phyloP scores from a whole-genome alignment of 2,888 invertebrate genomes.

The Rhaphigaster nebulosa region DNA sequence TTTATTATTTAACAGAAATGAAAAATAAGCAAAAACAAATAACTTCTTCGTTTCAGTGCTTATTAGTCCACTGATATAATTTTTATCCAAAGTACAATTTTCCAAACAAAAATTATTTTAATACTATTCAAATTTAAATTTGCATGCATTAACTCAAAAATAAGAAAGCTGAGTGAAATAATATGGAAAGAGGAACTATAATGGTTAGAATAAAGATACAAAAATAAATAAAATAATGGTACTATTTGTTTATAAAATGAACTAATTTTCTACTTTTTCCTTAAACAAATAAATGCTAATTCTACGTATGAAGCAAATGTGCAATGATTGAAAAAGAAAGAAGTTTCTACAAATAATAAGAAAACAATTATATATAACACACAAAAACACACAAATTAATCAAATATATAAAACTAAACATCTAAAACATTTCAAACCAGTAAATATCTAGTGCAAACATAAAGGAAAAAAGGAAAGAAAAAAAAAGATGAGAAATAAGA shows the following conservation, averaged over 20 bases:
- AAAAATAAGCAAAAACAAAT: not conserved
- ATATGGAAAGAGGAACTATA: not conserved
- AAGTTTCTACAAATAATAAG: not conserved
- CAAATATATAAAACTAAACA: conserved; percentile 8
- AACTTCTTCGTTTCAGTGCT: too few relatives aligned
- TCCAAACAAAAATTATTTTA: not conserved
- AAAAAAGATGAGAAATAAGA: not conserved
- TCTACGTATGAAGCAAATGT: not conserved
- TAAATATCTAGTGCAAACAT: conserved; percentile 20
- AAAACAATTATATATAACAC: conserved; percentile 42
- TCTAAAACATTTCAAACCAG: conserved; percentile 10
- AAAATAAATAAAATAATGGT: not conserved
- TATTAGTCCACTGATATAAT: not conserved
- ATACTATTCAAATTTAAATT: not conserved
- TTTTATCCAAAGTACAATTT: not conserved
- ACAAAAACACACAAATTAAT: conserved; percentile 23
- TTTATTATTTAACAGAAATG: not conserved
- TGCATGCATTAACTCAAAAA: not conserved
- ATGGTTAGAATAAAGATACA: not conserved
- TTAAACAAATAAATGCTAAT: not conserved
- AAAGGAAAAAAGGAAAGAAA: not conserved
- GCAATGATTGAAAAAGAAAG: not conserved
- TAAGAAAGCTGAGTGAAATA: not conserved
- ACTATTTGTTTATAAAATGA: not conserved
- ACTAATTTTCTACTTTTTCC: not conserved